phyloP scores from a whole-genome alignment of 1,140 invertebrate genomes.

The Procambarus clarkii region DNA sequence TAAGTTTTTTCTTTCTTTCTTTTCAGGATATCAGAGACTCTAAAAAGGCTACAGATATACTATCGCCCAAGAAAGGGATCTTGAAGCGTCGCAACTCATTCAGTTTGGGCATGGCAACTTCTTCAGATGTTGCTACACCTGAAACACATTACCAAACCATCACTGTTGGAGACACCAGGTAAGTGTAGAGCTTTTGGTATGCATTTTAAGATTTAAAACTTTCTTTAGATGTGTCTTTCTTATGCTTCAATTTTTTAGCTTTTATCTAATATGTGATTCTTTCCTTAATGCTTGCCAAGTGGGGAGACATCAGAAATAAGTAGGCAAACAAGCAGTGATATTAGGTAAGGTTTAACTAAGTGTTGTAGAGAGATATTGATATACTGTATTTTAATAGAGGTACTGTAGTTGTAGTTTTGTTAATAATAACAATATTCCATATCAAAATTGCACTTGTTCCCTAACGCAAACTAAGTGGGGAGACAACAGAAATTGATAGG shows the following conservation, averaged over 20 bases:
- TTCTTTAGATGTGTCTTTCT: too few relatives aligned
- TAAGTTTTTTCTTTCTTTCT: neutral
- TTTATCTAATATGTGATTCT: neutral
- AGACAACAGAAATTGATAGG: conserved; percentile 13
- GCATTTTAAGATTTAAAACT: neutral
- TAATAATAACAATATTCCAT: neutral
- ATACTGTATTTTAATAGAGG: neutral
- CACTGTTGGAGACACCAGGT: conserved; percentile 69
- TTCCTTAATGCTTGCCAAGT: neutral
- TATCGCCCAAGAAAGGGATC: conserved; percentile 70
- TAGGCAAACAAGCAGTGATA: conserved; percentile 15
- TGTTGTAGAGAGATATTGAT: neutral
- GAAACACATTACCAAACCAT: conserved; percentile 70
- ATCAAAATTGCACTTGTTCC: conserved; percentile 13
- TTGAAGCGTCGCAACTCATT: conserved; percentile 71
- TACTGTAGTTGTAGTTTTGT: too few relatives aligned
- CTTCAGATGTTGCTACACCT: conserved; percentile 1
- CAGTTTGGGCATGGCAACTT: conserved; percentile 58
- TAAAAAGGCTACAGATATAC: conserved; percentile 21
- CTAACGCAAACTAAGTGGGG: conserved; percentile 48
- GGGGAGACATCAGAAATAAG: conserved; percentile 9
- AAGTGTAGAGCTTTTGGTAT: neutral
- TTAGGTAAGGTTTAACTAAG: conserved; percentile 17
- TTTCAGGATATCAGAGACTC: conserved; percentile 31
- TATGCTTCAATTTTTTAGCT: neutral